Evolutionary conservation across 2,113 vertebrate genomes (phyloP), one percentile per base, ranked within the genome.

Genomic region (Parotia lawesii): DNA sequence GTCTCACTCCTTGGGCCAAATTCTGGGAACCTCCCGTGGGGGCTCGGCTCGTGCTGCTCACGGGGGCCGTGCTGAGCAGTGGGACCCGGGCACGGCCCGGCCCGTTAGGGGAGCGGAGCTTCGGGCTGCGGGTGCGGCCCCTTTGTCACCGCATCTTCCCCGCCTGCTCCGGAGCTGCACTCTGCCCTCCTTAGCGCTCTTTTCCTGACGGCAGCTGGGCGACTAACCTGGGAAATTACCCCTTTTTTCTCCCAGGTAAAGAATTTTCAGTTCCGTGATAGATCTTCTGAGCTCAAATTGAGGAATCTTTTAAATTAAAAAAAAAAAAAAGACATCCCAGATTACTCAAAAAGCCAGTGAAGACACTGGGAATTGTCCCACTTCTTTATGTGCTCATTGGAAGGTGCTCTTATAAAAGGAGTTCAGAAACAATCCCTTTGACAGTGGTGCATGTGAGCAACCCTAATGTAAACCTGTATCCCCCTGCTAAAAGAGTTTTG

Each of bases 401-500:
- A 92, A 84, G 51, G 33, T 38, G 40, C 79, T 82, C 38, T 77
- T 62, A 17, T 7, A 45, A 85, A 54, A 89, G 44, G 96, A 96
- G 93, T 91, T 90, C 83, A 90, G 95, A 95, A 91, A 67, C 51
- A 37, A 91, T 94, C 90, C 87, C 89, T 92, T 37, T 93, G 89
- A 86, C 94, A 94, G 94, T 96, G 96, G 85, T 95, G 94, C 87
- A 66, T 85, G 56, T 94, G 90, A 95, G 91, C 94, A 95, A 81
- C 90, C 95, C 79, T 70, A 31, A 71, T 20, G 75, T 67, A 82
- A 94, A 61, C 77, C 60, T 71, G 20, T 86, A 97, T 84, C 90
- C 93, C 94, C 96, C 90, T 37, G 64, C 97, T 97, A 40, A 95
- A 95, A 84, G 77, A 72, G 65, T 95, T 97, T 96, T 85, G 91